Evolutionary conservation across 2,888 invertebrate genomes (phyloP).

Genomic region (Synanthedon formicaeformis): DNA sequence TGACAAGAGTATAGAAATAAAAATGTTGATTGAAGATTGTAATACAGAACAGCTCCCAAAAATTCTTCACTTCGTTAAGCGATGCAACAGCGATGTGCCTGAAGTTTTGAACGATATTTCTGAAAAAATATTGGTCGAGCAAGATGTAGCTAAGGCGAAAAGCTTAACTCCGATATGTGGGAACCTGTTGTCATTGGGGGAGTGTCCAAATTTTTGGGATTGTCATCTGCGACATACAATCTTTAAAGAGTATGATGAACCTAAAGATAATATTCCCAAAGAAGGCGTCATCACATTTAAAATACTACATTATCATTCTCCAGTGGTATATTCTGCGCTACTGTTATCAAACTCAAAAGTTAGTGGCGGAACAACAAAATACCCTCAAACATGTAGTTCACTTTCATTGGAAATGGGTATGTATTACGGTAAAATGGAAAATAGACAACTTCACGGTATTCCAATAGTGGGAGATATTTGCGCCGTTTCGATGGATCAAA

Average conservation of each 20-base stretch:
- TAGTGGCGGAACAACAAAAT: constrained; percentile 25
- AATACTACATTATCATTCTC: constrained; percentile 69
- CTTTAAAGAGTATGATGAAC: constrained; percentile 64
- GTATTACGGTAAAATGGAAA: constrained; percentile 41
- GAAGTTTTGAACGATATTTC: constrained; percentile 36
- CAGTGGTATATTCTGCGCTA: constrained; percentile 73
- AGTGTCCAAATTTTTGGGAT: constrained; percentile 66
- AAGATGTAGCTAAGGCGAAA: constrained; percentile 53
- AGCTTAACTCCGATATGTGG: constrained; percentile 67
- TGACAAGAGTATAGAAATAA: constrained; percentile 38
- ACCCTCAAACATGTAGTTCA: constrained; percentile 34
- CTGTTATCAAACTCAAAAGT: constrained; percentile 24
- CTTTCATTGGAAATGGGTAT: constrained; percentile 47
- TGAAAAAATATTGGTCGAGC: constrained; percentile 30
- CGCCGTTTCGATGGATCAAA: constrained; percentile 56
- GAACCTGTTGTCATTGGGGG: constrained; percentile 73
- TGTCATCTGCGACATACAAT: constrained; percentile 74
- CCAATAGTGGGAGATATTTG: constrained; percentile 70
- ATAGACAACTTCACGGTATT: constrained; percentile 38
- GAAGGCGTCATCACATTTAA: constrained; percentile 70
- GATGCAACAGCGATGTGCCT: constrained; percentile 47
- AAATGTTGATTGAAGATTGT: constrained; percentile 71
- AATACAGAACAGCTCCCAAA: constrained; percentile 73
- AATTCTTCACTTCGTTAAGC: constrained; percentile 69
- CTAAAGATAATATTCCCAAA: constrained; percentile 62